Evolutionary conservation across 1,140 invertebrate species (phyloP).

Genomic region (Papilio polytes): DNA sequence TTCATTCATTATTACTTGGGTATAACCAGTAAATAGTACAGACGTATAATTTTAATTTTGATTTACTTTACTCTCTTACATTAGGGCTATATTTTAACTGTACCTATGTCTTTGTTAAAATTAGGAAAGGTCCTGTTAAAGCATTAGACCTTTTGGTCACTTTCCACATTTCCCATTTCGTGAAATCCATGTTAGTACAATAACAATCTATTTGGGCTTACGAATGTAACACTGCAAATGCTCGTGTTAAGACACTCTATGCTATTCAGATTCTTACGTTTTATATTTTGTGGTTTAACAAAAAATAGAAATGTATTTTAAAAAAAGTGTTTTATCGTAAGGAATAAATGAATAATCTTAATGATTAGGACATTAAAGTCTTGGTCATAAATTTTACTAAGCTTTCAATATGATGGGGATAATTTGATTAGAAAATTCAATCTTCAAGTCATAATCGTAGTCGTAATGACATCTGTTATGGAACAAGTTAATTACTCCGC

Average conservation of each 20-base stretch:
- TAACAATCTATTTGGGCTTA: slow-evolving; percentile 7
- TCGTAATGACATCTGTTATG: slow-evolving; percentile 36
- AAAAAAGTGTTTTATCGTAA: too few relatives aligned
- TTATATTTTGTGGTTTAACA: background rate
- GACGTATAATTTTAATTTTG: background rate
- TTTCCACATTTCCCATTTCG: background rate
- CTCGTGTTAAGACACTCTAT: background rate
- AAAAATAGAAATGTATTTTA: background rate
- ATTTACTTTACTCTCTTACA: background rate
- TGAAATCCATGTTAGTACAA: background rate
- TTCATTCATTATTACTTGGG: background rate
- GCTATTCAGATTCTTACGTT: background rate
- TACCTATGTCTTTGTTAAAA: background rate
- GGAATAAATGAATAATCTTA: background rate
- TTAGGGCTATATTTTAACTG: too few relatives aligned
- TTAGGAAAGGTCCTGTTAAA: background rate
- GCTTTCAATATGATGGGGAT: background rate
- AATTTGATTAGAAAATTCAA: slow-evolving; percentile 6
- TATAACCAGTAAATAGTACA: background rate
- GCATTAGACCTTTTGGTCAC: background rate
- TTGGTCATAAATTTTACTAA: too few relatives aligned
- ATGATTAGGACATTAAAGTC: background rate
- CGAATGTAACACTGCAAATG: background rate
- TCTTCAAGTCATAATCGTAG: slow-evolving; percentile 5
- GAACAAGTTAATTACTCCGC: slow-evolving; percentile 24